A percentile compares a stretch with the other conserved stretches of the same genome.
These are phyloP conservation scores for Sprattus sprattus DNA, from an alignment of 2,113 vertebrate genomes.

Conservation along the genomic window DNA sequence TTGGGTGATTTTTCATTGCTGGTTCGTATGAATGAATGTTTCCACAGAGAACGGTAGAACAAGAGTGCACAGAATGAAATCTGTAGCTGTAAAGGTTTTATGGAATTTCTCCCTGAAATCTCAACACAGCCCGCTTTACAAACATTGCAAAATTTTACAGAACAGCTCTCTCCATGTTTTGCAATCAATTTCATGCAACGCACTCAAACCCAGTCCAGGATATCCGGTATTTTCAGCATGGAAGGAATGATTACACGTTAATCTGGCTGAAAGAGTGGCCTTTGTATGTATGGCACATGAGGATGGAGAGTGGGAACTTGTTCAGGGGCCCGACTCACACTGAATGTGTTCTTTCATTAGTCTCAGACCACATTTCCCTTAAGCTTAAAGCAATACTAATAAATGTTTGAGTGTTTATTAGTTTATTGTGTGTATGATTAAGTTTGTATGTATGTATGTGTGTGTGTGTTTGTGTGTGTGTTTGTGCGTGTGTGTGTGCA, in stretches of 20 bases:
- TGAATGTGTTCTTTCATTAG: constrained; percentile 1
- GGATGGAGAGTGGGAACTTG: background rate
- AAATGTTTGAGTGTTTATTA: background rate
- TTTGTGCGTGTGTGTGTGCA: background rate
- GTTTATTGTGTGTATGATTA: background rate
- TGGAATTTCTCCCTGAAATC: background rate
- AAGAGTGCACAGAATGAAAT: background rate
- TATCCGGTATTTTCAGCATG: background rate
- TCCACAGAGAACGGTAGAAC: background rate
- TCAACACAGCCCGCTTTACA: background rate
- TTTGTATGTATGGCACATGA: background rate
- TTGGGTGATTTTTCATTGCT: background rate
- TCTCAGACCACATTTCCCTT: background rate
- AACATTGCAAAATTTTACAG: background rate
- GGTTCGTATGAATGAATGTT: no score
- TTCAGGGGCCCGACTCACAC: background rate
- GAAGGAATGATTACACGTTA: background rate
- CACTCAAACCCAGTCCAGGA: background rate
- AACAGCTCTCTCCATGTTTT: background rate
- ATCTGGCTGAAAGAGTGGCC: background rate
- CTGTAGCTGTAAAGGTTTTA: background rate
- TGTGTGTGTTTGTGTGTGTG: background rate
- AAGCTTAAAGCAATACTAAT: background rate
- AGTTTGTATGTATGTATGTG: background rate
- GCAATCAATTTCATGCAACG: background rate